These are phyloP conservation scores for Agonopterix subpropinquella DNA, from an alignment of 2,888 invertebrate species.

Conservation along the genomic window DNA sequence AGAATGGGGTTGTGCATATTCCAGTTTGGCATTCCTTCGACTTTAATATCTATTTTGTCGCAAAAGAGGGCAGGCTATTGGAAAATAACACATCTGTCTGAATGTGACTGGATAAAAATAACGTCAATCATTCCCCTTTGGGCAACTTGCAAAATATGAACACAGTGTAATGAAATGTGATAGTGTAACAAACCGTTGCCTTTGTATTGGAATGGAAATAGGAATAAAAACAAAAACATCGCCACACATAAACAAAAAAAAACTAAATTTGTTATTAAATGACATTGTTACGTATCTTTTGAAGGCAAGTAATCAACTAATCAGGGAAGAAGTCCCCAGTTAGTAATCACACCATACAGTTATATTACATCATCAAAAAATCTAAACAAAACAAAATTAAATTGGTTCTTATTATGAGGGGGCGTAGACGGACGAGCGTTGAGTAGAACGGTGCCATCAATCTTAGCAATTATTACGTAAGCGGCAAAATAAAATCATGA, in stretches of 20 bases:
- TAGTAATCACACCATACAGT: too few relatives aligned
- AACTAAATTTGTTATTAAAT: too few relatives aligned
- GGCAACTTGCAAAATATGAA: neutral
- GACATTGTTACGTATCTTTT: too few relatives aligned
- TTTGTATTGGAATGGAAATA: too few relatives aligned
- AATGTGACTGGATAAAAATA: constrained; percentile 33
- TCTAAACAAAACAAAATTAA: too few relatives aligned
- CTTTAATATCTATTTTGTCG: constrained; percentile 34
- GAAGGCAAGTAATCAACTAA: too few relatives aligned
- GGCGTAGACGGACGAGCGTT: constrained; percentile 9
- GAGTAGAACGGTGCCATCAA: constrained; percentile 16
- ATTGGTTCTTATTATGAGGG: constrained; percentile 13
- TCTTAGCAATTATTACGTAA: constrained; percentile 49
- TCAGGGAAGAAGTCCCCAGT: too few relatives aligned
- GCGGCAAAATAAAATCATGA: constrained; percentile 50
- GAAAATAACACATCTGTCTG: constrained; percentile 25
- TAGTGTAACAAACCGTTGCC: too few relatives aligned
- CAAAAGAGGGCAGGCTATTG: constrained; percentile 27
- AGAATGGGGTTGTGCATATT: neutral
- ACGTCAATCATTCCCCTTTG: constrained; percentile 35
- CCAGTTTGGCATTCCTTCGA: neutral
- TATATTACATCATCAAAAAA: too few relatives aligned
- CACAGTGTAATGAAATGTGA: too few relatives aligned
- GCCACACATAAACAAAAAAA: too few relatives aligned
- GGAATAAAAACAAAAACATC: too few relatives aligned